These are phyloP conservation scores for Camelus bactrianus DNA, from an alignment of 2,113 vertebrate species.

Conservation along the genomic window DNA sequence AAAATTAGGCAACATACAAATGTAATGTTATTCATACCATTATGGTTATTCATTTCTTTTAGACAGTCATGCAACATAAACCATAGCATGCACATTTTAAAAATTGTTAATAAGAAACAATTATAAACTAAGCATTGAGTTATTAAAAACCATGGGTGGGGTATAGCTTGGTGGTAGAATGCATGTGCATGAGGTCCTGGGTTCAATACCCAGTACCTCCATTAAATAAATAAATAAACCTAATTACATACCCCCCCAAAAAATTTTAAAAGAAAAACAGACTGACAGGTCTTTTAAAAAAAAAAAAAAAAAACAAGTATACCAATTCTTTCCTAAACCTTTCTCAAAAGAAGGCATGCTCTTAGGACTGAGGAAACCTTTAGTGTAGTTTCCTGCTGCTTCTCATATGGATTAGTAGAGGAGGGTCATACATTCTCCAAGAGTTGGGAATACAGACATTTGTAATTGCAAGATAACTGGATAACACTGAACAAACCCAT, in stretches of 20 bases:
- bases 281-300: too few species aligned
- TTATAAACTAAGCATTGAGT: neutral
- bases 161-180: too few species aligned
- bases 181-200: too few species aligned
- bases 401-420: neutral
- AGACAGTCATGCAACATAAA: neutral
- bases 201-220: too few species aligned
- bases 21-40: neutral
- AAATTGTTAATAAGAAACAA: neutral
- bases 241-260: too few species aligned
- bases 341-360: neutral
- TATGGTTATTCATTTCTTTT: slow-evolving; percentile 17
- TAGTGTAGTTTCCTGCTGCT: slow-evolving; percentile 20
- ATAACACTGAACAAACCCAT: neutral
- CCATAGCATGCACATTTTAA: neutral
- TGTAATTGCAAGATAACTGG: slow-evolving; percentile 57
- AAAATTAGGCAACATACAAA: slow-evolving; percentile 47
- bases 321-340: slow-evolving; percentile 31
- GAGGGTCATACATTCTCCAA: neutral
- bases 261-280: too few species aligned
- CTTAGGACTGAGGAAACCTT: neutral
- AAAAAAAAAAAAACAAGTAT: neutral
- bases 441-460: neutral
- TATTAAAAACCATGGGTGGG: neutral
- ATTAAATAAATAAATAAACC: too few species aligned